phyloP scores from a whole-genome alignment of 1,140 invertebrate species.

The Asobara japonica region DNA sequence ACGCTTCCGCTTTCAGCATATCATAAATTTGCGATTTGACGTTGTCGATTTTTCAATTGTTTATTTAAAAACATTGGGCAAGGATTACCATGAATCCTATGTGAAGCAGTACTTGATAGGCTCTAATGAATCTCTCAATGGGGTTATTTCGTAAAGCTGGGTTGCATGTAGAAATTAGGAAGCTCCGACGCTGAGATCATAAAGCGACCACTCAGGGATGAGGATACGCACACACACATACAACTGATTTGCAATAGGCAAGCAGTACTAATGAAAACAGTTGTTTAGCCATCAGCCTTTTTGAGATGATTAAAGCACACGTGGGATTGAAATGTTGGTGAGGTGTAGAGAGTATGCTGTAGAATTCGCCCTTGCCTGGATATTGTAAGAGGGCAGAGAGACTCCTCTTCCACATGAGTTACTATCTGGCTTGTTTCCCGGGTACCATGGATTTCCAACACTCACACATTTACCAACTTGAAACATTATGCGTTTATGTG shows the following conservation, averaged over 20 bases:
- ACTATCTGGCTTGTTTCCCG: conserved; percentile 12
- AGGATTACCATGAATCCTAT: too few species aligned
- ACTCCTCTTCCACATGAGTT: neutral
- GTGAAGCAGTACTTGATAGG: too few species aligned
- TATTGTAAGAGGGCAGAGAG: neutral
- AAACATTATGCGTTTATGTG: neutral
- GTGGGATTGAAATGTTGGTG: neutral
- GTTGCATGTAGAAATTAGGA: too few species aligned
- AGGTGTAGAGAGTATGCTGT: neutral
- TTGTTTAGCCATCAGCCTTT: neutral
- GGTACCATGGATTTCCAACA: neutral
- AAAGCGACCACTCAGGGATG: too few species aligned
- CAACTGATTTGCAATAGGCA: neutral
- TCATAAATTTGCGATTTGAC: too few species aligned
- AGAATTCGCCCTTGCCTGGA: neutral
- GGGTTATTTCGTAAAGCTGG: too few species aligned
- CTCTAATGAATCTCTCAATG: too few species aligned
- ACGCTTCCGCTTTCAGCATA: too few species aligned
- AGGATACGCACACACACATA: neutral
- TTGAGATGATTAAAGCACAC: neutral
- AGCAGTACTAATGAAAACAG: neutral
- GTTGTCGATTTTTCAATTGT: too few species aligned
- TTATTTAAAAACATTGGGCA: too few species aligned
- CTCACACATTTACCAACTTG: conserved; percentile 2
- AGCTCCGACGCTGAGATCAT: too few species aligned